These are phyloP conservation scores for Lochmaea capreae DNA, from an alignment of 2,888 invertebrate genomes.

Conservation along the genomic window DNA sequence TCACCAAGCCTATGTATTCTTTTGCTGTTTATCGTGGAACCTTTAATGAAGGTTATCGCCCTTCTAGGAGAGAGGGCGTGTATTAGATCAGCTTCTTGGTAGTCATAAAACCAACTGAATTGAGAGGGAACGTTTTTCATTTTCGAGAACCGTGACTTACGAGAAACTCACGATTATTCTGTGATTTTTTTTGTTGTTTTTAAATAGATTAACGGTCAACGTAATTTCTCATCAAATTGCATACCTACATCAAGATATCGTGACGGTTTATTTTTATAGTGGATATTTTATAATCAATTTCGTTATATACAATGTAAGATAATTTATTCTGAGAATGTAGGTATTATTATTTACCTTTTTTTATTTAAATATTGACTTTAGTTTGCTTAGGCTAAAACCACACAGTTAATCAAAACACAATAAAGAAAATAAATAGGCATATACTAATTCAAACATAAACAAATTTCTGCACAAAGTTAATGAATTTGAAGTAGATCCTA, in stretches of 20 bases:
- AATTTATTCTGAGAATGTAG: background rate
- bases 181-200: background rate
- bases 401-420: too few relatives aligned
- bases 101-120: slow-evolving; percentile 7
- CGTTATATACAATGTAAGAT: background rate
- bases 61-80: slow-evolving; percentile 1
- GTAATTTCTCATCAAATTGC: slow-evolving; percentile 3
- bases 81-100: slow-evolving; percentile 1
- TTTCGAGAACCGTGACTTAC: slow-evolving; percentile 7
- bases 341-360: background rate
- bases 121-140: slow-evolving; percentile 4
- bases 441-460: too few relatives aligned
- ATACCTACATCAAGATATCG: background rate
- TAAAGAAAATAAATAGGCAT: too few relatives aligned
- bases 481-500: too few relatives aligned
- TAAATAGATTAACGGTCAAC: background rate
- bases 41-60: slow-evolving; percentile 7
- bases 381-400: too few relatives aligned
- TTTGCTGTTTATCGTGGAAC: background rate
- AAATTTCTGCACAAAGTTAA: too few relatives aligned
- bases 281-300: background rate
- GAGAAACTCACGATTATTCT: slow-evolving; percentile 7
- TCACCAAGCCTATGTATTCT: slow-evolving; percentile 6
- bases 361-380: too few relatives aligned
- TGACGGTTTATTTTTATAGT: background rate